A percentile compares a stretch with the other conserved stretches of the same genome.
These are phyloP conservation scores for Hirtodrosophila alboralis DNA, from an alignment of 2,888 invertebrate genomes.

Conservation along the genomic window DNA sequence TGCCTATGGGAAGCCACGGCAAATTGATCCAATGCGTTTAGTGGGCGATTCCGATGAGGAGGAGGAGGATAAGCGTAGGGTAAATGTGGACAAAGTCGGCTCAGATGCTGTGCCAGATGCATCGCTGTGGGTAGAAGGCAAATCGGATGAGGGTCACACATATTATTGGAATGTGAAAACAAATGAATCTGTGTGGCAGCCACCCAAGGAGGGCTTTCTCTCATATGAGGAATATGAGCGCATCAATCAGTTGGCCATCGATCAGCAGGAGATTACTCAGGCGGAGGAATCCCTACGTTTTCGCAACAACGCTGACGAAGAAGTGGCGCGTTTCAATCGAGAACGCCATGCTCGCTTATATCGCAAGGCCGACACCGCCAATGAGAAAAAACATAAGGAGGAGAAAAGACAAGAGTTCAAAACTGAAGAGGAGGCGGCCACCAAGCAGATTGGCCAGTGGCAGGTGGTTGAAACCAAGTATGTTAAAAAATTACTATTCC, in stretches of 20 bases:
- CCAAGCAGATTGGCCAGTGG: constrained; percentile 91
- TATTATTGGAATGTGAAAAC: constrained; percentile 95
- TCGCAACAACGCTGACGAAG: constrained; percentile 84
- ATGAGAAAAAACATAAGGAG: constrained; percentile 77
- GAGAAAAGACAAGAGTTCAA: constrained; percentile 85
- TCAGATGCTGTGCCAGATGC: constrained; percentile 76
- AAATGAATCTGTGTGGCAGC: constrained; percentile 91
- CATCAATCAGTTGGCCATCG: constrained; percentile 85
- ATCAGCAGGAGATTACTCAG: constrained; percentile 85
- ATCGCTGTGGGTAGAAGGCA: constrained; percentile 91
- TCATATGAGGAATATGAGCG: constrained; percentile 88
- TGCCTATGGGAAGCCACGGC: constrained; percentile 44
- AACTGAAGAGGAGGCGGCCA: constrained; percentile 85
- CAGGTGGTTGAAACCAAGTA: constrained; percentile 87
- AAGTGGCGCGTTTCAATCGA: constrained; percentile 84
- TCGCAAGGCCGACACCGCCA: constrained; percentile 73
- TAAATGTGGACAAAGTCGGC: constrained; percentile 73
- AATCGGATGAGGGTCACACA: constrained; percentile 89
- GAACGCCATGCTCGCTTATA: constrained; percentile 79
- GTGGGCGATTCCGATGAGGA: constrained; percentile 82
- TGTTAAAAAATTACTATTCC: constrained; percentile 62
- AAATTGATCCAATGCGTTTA: constrained; percentile 83
- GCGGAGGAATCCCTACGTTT: constrained; percentile 84
- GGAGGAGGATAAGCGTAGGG: constrained; percentile 70
- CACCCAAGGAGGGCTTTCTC: constrained; percentile 89